Conservation (phyloP, 53 echinoderm and acorn worm genomes). For the Hippasteria phrygiana region DNA sequence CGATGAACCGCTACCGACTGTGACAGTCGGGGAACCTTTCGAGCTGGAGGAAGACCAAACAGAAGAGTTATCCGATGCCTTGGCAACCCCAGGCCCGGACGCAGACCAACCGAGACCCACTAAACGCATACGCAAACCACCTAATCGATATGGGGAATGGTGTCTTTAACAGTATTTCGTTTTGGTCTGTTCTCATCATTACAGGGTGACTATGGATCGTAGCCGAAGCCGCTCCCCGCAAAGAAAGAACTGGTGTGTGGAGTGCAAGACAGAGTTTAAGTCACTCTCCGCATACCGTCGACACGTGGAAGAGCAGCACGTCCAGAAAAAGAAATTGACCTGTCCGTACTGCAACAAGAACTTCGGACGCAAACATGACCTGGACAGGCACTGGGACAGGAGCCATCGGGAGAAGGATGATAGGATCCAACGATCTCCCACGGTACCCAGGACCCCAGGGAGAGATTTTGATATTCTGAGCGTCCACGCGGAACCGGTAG, state of each 20-base stretch:
- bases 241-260: neutral
- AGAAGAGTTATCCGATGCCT: neutral
- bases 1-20: no score
- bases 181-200: neutral
- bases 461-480: constrained; percentile 21
- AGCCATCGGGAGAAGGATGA: neutral
- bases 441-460: constrained; percentile 29
- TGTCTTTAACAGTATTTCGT: neutral
- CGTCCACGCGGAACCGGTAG: constrained; percentile 16
- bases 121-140: neutral
- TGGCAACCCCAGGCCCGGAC: neutral
- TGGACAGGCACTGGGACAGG: constrained; percentile 18
- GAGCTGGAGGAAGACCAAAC: neutral
- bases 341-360: constrained; percentile 36
- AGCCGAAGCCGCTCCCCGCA: constrained; percentile 13
- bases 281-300: neutral
- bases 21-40: neutral
- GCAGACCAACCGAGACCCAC: neutral
- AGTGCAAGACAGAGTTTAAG: constrained; percentile 10
- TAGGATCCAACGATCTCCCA: neutral
- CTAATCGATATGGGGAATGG: constrained; percentile 20
- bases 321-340: neutral
- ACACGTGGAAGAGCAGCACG: constrained; percentile 28
- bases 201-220: constrained; percentile 20
- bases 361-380: constrained; percentile 14